Conservation (phyloP, 1,140 invertebrate species). For the Lutraria rhynchaena region DNA sequence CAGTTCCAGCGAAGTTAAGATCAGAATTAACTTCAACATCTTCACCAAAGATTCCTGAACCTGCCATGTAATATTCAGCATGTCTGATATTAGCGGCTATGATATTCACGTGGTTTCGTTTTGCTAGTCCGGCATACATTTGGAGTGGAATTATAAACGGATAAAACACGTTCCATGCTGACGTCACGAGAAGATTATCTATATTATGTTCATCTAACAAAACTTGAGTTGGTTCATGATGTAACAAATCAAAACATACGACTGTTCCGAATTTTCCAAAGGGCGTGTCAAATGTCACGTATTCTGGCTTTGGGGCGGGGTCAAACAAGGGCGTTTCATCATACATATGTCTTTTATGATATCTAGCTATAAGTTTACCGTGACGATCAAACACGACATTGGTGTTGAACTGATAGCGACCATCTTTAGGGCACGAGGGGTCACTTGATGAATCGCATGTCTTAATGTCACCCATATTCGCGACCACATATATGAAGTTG, state of each 20-base stretch:
- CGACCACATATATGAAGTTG: constrained; percentile 85
- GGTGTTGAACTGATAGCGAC: constrained; percentile 87
- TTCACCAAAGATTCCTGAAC: constrained; percentile 52
- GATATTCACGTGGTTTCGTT: constrained; percentile 42
- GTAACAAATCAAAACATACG: constrained; percentile 90
- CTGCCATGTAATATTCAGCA: constrained; percentile 30
- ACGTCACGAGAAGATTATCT: constrained; percentile 87
- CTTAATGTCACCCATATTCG: constrained; percentile 88
- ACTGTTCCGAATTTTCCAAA: constrained; percentile 91
- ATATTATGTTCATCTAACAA: constrained; percentile 83
- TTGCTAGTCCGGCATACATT: constrained; percentile 52
- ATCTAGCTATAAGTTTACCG: constrained; percentile 85
- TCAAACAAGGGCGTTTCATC: constrained; percentile 83
- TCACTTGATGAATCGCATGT: constrained; percentile 81
- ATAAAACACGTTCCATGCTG: constrained; percentile 85
- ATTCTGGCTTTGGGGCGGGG: constrained; percentile 72
- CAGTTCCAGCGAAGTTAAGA: constrained; percentile 5
- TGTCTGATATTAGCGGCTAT: constrained; percentile 45
- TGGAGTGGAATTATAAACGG: constrained; percentile 50
- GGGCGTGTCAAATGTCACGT: constrained; percentile 85
- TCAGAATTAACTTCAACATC: constrained; percentile 2
- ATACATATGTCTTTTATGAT: constrained; percentile 87
- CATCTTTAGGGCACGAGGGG: constrained; percentile 83
- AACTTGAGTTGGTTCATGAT: constrained; percentile 84
- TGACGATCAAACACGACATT: constrained; percentile 88